Evolutionary conservation across 2,113 vertebrate genomes (phyloP).

Genomic region (Petrocephalus microphthalmus): DNA sequence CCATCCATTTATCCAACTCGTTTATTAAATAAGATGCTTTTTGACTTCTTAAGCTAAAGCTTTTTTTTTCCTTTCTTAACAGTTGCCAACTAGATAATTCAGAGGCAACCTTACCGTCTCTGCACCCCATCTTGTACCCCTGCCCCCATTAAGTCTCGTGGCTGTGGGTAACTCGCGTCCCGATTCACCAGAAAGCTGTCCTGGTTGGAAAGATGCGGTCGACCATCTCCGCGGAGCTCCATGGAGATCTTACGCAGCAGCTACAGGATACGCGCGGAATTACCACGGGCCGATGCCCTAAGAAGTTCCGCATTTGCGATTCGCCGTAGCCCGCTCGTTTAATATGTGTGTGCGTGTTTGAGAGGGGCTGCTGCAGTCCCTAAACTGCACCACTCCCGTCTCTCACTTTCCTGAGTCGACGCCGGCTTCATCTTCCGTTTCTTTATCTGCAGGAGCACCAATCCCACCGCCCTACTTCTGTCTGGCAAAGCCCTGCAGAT

Average conservation of each 20-base stretch:
- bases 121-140: too few relatives aligned
- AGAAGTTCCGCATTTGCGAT: background rate
- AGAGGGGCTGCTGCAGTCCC: background rate
- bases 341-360: background rate
- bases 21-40: background rate
- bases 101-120: background rate
- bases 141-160: background rate
- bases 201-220: background rate
- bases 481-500: background rate
- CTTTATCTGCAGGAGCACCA: background rate
- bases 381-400: background rate
- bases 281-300: background rate
- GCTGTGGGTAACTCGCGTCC: background rate
- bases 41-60: background rate
- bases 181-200: background rate
- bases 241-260: background rate
- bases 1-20: background rate
- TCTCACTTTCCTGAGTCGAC: background rate
- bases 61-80: background rate
- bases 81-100: background rate
- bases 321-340: background rate
- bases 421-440: background rate
- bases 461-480: conserved; percentile 14
- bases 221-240: background rate
- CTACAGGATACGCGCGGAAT: background rate